A percentile compares a stretch with the other conserved stretches of the same genome.
Conservation (phyloP, 2,797 vertebrate species). For the Amblyopsis hoosieri region DNA sequence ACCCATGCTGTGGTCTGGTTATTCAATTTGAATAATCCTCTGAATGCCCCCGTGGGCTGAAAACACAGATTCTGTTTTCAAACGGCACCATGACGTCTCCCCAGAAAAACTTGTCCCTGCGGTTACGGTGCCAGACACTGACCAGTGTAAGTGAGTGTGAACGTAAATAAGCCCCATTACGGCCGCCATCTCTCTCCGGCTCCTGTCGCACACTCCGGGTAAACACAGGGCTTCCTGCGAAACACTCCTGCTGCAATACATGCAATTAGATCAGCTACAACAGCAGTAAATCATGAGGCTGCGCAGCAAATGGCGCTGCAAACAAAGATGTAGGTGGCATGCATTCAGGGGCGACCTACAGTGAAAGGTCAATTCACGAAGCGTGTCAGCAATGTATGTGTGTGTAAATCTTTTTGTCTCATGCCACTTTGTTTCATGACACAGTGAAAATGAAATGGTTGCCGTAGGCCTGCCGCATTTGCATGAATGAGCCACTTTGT, state of each 20-base stretch:
- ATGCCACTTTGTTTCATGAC: too few species aligned
- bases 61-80: slow-evolving; percentile 67
- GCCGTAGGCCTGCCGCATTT: too few species aligned
- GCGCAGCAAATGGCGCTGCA: slow-evolving; percentile 71
- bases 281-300: slow-evolving; percentile 79
- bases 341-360: slow-evolving; percentile 32
- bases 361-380: slow-evolving; percentile 61
- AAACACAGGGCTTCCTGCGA: slow-evolving; percentile 95
- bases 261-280: slow-evolving; percentile 82
- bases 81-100: slow-evolving; percentile 80
- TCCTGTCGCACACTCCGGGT: slow-evolving; percentile 90
- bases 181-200: slow-evolving; percentile 85
- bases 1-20: slow-evolving; percentile 31
- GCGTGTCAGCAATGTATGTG: slow-evolving; percentile 42
- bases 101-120: slow-evolving; percentile 84
- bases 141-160: slow-evolving; percentile 90
- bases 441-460: too few species aligned
- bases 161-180: slow-evolving; percentile 98
- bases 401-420: slow-evolving; percentile 38
- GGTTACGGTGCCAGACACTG: slow-evolving; percentile 88
- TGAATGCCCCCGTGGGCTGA: slow-evolving; percentile 50
- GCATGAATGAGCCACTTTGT: too few species aligned
- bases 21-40: slow-evolving; percentile 58
- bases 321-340: slow-evolving; percentile 68
- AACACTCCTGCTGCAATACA: slow-evolving; percentile 80